Evolutionary conservation across 2,797 vertebrate genomes (phyloP).

Genomic region (Pempheris klunzingeri): DNA sequence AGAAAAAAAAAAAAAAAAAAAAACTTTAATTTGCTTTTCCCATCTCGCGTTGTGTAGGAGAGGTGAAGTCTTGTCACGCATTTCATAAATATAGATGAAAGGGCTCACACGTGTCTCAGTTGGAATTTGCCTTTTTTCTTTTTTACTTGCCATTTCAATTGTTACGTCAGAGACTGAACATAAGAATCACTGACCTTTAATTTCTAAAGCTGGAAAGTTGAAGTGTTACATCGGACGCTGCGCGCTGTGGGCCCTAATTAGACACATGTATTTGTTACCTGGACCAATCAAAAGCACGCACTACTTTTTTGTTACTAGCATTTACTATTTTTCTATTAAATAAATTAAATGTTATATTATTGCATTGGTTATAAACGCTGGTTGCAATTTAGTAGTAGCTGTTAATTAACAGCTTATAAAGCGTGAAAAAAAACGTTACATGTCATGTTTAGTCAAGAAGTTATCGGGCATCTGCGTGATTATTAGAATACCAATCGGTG

Average conservation of each 20-base stretch:
- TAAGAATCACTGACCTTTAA: neutral
- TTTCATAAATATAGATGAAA: slow-evolving; percentile 37
- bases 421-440: neutral
- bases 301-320: neutral
- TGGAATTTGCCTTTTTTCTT: neutral
- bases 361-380: neutral
- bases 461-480: neutral
- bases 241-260: slow-evolving; percentile 1
- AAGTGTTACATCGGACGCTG: neutral
- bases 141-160: neutral
- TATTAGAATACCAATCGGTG: neutral
- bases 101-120: neutral
- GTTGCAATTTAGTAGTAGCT: neutral
- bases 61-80: neutral
- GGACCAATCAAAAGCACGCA: neutral
- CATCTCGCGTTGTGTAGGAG: slow-evolving; percentile 1
- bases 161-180: neutral
- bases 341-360: neutral
- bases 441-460: neutral
- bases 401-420: slow-evolving; percentile 4
- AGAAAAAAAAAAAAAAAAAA: neutral
- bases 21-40: slow-evolving; percentile 6
- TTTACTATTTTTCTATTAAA: neutral
- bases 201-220: neutral
- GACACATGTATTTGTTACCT: neutral